These are phyloP conservation scores for Mythimna pallens DNA, from an alignment of 2,888 invertebrate species.

Conservation along the genomic window DNA sequence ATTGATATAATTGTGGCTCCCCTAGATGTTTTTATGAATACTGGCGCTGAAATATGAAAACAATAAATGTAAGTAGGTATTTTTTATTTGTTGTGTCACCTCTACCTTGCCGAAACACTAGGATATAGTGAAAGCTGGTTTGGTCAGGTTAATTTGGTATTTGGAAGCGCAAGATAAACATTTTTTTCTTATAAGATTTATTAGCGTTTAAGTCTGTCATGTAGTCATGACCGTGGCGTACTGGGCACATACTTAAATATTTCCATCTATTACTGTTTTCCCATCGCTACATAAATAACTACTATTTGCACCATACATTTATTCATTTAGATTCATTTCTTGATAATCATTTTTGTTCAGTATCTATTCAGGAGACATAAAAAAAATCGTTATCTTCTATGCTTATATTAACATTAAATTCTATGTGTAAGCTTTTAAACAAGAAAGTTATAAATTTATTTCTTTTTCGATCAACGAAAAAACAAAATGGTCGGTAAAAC, in stretches of 20 bases:
- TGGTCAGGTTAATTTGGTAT: background rate
- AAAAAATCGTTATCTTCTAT: background rate
- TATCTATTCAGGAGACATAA: background rate
- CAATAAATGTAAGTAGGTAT: background rate
- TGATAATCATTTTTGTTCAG: background rate
- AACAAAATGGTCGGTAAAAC: background rate
- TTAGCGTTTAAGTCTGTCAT: too few relatives aligned
- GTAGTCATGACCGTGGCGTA: too few relatives aligned
- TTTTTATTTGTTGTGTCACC: too few relatives aligned
- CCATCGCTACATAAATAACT: background rate
- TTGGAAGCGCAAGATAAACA: background rate
- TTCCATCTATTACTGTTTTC: too few relatives aligned
- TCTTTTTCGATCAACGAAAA: background rate
- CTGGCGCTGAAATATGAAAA: constrained; percentile 25
- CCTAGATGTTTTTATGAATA: constrained; percentile 33
- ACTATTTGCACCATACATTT: background rate
- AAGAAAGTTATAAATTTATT: background rate
- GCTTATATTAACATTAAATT: background rate
- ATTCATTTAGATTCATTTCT: background rate
- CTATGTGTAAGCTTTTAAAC: background rate
- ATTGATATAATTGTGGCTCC: constrained; percentile 62
- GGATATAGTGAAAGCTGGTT: background rate
- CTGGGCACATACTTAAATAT: too few relatives aligned
- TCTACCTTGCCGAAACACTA: background rate
- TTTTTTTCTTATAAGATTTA: too few relatives aligned